Evolutionary conservation across 2,888 invertebrate genomes (phyloP).

Genomic region (Acanthosepion pharaonis): DNA sequence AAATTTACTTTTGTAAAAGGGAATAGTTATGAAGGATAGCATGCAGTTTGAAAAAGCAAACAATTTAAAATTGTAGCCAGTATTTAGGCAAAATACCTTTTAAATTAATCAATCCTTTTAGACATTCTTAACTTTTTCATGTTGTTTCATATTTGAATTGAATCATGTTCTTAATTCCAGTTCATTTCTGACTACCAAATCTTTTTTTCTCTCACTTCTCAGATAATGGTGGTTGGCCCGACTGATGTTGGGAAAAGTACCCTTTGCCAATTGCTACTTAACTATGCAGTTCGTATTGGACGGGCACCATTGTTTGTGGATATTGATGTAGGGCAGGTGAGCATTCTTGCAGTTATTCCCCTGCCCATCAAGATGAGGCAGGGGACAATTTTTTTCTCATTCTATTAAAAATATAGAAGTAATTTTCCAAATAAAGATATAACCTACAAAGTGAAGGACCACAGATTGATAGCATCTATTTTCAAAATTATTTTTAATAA

Average conservation of each 20-base stretch:
- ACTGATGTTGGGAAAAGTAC: constrained; percentile 97
- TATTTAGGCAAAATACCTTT: too few relatives aligned
- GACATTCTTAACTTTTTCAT: too few relatives aligned
- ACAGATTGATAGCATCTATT: background rate
- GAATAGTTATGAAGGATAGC: too few relatives aligned
- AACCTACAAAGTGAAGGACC: background rate
- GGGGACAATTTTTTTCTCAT: too few relatives aligned
- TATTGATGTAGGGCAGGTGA: constrained; percentile 90
- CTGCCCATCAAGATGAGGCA: background rate
- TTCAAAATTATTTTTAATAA: background rate
- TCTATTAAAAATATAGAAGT: too few relatives aligned
- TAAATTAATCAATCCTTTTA: too few relatives aligned
- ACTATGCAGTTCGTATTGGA: constrained; percentile 94
- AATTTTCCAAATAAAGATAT: background rate
- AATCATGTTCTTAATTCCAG: too few relatives aligned
- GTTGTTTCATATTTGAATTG: too few relatives aligned
- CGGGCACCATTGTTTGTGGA: constrained; percentile 90
- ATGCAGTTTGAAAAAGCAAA: too few relatives aligned
- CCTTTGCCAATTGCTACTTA: constrained; percentile 87
- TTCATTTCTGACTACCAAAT: too few relatives aligned
- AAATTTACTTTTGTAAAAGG: too few relatives aligned
- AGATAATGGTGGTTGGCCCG: constrained; percentile 91
- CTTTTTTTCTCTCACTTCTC: constrained; percentile 47
- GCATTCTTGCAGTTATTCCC: background rate
- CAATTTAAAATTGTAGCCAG: too few relatives aligned